Evolutionary conservation across 2,797 vertebrate species (phyloP), one percentile per base, ranked within the genome.

Genomic region (Myripristis murdjan): DNA sequence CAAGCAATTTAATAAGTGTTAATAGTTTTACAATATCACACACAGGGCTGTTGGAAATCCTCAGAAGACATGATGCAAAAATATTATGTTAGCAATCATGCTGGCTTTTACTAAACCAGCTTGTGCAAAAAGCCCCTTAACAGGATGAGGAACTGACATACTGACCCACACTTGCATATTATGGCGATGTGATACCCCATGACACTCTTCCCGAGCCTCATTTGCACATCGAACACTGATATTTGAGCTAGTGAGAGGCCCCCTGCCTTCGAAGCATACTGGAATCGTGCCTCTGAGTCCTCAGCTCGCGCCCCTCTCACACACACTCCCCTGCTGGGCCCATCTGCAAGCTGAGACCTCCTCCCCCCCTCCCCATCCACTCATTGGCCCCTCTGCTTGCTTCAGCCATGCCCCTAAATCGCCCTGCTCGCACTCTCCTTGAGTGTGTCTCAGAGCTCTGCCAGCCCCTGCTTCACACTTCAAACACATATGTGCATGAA

Each of bases 371-470:
- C 48, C 35, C 66, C 15, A 26, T 14, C 46, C 61, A 54, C 78
- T 63, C 75, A 22, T 47, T 26, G 20, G 68, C 73, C 77, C 84
- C 74, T 80, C 65, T 37, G 49, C 79, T 83, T 71, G 73, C 62
- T 37, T 89, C 89, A 89, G 84, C 58, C 81, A 55, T 85, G 83
- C 77, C 82, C 74, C 78, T 71, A 86, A 91, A 85, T 82, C 54
- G 55, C 83, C 84, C 73, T 54, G 53, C 82, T 87, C 79, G 76
- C 85, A 88, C 86, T 86, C 61, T 65, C 43, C 70, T 80, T 60
- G 74, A 89, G 85, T 84, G 77, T 73, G 55, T 87, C 79, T 77
- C 74, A 63, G 79, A 78, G 74, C 75, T 85, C 78, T 68, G 64
- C 82, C 81, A 75, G 51, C 63, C 61, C 72, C 62, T 18, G 69